phyloP scores from a whole-genome alignment of 2,888 invertebrate genomes.

The Cephonodes hylas region DNA sequence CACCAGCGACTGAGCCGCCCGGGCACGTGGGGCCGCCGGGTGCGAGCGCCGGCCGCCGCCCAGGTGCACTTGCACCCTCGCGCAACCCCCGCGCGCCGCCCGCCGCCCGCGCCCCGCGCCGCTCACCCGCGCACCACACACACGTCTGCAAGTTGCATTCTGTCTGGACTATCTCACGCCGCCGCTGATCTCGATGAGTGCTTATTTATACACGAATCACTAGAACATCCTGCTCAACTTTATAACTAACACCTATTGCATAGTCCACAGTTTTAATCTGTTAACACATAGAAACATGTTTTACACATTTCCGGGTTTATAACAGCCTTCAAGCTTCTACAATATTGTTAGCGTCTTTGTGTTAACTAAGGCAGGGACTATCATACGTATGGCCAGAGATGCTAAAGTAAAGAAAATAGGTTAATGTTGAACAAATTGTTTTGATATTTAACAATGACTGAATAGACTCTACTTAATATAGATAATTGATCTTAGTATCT shows the following conservation, averaged over 20 bases:
- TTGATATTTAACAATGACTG: too few relatives aligned
- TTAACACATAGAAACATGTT: not conserved
- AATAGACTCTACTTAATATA: too few relatives aligned
- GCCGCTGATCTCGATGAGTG: not conserved
- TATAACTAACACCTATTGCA: not conserved
- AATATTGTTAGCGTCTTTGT: too few relatives aligned
- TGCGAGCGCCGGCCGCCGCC: slow-evolving; percentile 67
- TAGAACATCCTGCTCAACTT: not conserved
- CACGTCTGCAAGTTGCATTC: slow-evolving; percentile 27
- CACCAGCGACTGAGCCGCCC: slow-evolving; percentile 58
- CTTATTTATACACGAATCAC: not conserved
- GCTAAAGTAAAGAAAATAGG: too few relatives aligned
- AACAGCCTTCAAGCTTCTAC: too few relatives aligned
- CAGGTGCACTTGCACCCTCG: slow-evolving; percentile 69
- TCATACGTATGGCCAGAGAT: too few relatives aligned
- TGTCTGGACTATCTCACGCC: not conserved
- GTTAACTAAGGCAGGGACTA: too few relatives aligned
- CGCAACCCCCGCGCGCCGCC: slow-evolving; percentile 28
- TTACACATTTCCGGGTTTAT: not conserved
- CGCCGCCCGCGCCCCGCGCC: slow-evolving; percentile 24
- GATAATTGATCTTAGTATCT: too few relatives aligned
- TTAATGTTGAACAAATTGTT: too few relatives aligned
- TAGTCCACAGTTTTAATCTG: not conserved
- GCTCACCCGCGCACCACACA: slow-evolving; percentile 24
- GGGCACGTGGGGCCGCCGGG: slow-evolving; percentile 60